phyloP scores from a whole-genome alignment of 2,888 invertebrate genomes.

The Nephrotoma flavescens region DNA sequence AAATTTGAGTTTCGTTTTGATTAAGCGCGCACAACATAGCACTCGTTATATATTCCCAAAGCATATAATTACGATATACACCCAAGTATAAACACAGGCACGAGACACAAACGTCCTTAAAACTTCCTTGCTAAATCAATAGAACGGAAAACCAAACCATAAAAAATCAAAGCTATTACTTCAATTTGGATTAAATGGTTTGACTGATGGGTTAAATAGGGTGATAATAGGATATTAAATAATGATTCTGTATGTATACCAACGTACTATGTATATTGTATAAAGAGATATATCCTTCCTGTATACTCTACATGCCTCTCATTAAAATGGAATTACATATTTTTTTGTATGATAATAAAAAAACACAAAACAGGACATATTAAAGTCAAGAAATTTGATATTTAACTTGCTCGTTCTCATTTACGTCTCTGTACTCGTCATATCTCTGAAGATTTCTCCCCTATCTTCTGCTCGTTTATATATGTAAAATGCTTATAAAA shows the following conservation, averaged over 20 bases:
- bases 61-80: neutral
- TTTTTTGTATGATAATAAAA: neutral
- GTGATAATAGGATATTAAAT: slow-evolving; percentile 4
- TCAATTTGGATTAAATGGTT: slow-evolving; percentile 15
- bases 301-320: neutral
- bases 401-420: neutral
- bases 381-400: slow-evolving; percentile 2
- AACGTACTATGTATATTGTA: neutral
- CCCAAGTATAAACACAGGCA: neutral
- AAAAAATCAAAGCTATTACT: slow-evolving; percentile 11
- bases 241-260: neutral
- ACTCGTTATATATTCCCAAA: neutral
- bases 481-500: neutral
- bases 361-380: neutral
- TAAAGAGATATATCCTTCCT: neutral
- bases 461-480: neutral
- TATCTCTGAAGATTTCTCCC: neutral
- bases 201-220: slow-evolving; percentile 10
- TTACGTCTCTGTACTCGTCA: neutral
- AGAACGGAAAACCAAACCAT: neutral
- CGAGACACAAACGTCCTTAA: neutral
- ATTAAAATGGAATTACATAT: neutral
- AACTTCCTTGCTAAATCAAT: neutral
- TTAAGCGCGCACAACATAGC: too few relatives aligned
- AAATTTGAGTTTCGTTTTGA: neutral